These are phyloP conservation scores for Hyperoodon ampullatus DNA, from an alignment of 2,113 vertebrate species.

Conservation along the genomic window DNA sequence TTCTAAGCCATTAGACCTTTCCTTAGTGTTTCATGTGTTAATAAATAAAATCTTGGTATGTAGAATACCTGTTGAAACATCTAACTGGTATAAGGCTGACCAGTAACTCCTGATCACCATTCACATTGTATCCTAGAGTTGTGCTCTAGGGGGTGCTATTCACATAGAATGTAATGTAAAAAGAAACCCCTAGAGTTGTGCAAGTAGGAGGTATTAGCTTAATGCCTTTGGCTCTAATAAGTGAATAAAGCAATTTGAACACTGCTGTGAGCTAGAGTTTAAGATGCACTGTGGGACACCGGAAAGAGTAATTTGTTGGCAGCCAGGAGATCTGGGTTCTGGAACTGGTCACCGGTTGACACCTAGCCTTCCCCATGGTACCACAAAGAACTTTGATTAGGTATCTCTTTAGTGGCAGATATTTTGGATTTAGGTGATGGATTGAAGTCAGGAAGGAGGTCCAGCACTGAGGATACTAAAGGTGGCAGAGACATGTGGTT, in stretches of 20 bases:
- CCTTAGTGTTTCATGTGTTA: neutral
- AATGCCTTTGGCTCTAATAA: conserved; percentile 11
- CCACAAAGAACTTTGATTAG: neutral
- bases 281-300: neutral
- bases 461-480: neutral
- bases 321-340: neutral
- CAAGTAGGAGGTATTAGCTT: neutral
- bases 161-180: neutral
- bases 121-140: neutral
- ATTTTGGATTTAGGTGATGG: neutral
- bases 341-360: neutral
- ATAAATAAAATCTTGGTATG: neutral
- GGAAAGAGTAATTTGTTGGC: neutral
- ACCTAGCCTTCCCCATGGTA: neutral
- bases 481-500: neutral
- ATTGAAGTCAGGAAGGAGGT: neutral
- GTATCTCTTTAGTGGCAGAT: neutral
- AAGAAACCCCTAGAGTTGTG: neutral
- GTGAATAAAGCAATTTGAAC: conserved; percentile 5
- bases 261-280: neutral
- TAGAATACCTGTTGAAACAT: neutral
- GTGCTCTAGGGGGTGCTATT: neutral
- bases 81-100: neutral
- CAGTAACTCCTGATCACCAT: neutral
- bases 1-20: neutral